phyloP scores from a whole-genome alignment of 2,113 vertebrate genomes.

The Motacilla alba region DNA sequence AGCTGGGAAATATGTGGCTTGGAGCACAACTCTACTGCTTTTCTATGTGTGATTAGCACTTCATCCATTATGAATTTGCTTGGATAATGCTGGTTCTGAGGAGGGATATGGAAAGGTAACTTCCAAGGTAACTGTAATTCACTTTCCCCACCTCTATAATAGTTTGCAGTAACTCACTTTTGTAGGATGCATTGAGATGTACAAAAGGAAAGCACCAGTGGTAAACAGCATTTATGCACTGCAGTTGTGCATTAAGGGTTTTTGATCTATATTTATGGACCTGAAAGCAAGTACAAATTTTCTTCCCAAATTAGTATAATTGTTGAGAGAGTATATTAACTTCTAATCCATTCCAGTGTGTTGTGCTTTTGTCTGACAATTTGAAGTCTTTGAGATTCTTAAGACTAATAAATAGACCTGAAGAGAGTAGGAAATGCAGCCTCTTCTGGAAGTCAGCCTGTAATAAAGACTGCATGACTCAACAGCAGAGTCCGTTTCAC shows the following conservation, averaged over 20 bases:
- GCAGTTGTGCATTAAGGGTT: neutral
- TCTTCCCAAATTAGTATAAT: neutral
- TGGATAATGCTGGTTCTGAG: neutral
- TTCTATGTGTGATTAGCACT: neutral
- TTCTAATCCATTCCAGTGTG: neutral
- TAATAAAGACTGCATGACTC: neutral
- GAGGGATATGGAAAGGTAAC: neutral
- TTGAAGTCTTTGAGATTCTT: neutral
- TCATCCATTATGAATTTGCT: neutral
- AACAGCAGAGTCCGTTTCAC: neutral
- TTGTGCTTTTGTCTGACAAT: neutral
- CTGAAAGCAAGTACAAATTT: neutral
- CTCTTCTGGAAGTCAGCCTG: neutral
- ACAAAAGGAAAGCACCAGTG: neutral
- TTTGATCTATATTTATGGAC: neutral
- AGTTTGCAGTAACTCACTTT: neutral
- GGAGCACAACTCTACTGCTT: neutral
- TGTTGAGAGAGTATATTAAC: neutral
- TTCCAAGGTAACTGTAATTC: neutral
- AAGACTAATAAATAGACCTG: neutral
- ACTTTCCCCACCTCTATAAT: neutral
- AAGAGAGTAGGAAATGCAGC: neutral
- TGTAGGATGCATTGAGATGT: neutral
- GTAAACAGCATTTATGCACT: neutral
- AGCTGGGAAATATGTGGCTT: neutral